These are phyloP conservation scores for Triops cancriformis DNA, from an alignment of 1,140 invertebrate genomes.

Conservation along the genomic window DNA sequence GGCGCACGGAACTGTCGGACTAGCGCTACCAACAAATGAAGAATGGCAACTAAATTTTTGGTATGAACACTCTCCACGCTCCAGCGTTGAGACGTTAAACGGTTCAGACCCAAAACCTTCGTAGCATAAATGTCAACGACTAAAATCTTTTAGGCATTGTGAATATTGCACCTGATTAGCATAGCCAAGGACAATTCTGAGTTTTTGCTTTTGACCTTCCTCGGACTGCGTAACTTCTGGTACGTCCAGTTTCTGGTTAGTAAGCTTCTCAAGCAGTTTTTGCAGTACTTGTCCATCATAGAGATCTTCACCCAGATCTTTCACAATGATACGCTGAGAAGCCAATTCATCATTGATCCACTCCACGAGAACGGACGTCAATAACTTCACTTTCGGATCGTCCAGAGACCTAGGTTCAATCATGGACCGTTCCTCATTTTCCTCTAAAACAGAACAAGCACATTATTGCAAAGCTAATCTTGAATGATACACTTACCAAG, in stretches of 20 bases:
- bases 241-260: slow-evolving; percentile 82
- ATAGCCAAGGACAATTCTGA: slow-evolving; percentile 75
- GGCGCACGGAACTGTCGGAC: slow-evolving; percentile 91
- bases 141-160: not conserved
- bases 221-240: slow-evolving; percentile 98
- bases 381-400: slow-evolving; percentile 75
- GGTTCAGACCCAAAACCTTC: slow-evolving; percentile 51
- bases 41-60: slow-evolving; percentile 90
- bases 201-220: slow-evolving; percentile 92
- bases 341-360: slow-evolving; percentile 99
- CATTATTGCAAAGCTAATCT: not conserved
- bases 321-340: slow-evolving; percentile 92
- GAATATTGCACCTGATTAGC: slow-evolving; percentile 59
- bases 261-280: slow-evolving; percentile 89
- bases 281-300: slow-evolving; percentile 98
- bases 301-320: slow-evolving; percentile 91
- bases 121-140: slow-evolving; percentile 27
- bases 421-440: slow-evolving; percentile 94
- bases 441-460: slow-evolving; percentile 51
- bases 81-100: slow-evolving; percentile 54
- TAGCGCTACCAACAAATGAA: slow-evolving; percentile 86
- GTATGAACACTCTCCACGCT: slow-evolving; percentile 91
- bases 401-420: slow-evolving; percentile 80
- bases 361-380: slow-evolving; percentile 82
- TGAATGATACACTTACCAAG: slow-evolving; percentile 53